Evolutionary conservation across 1,140 invertebrate species (phyloP), one percentile per base, ranked within the genome.

Genomic region (Drosophila tropicalis): DNA sequence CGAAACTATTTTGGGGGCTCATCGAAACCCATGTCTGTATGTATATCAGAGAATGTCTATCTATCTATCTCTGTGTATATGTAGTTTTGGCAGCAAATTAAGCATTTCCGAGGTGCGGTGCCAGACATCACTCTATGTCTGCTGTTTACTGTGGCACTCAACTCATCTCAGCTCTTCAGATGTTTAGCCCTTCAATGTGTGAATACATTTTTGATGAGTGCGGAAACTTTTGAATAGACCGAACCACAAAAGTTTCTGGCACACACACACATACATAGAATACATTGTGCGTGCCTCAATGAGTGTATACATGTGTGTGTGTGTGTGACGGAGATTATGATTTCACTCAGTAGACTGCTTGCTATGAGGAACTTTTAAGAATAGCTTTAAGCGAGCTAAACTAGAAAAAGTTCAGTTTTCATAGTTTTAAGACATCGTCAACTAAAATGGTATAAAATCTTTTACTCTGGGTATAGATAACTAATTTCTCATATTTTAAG

Each of bases 1-100:
- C 72, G 51, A 76, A 81, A 70, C 70, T 81, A 81, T 81, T 70
- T 70, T 51, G 44, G 44, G 55, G 71, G 25, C 58, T 81, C 65
- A 69, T 81, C 72, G 78, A 72, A 81, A 64, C 78, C 66, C 64
- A 65, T 71, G 79, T 62, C 39, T 32, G 61, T 58, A 65, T 51
- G 6, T 51, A 47, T 29, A 29, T 29, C 5, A 29, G 29, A 3
- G 29, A 29, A 29, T 47, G 15, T 17, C 2, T 19, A 10, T 51
- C 39, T 17, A 7, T 17, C 5, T 51, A 40, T 19, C 1, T 39
- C 34, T 19, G 44, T 25, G 13, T 40, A 19, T 72, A 64, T 73
- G 71, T 72, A 72, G 64, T 72, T 73, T 64, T 22, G 70, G 62
- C 62, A 73, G 62, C 70, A 73, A 73, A 73, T 73, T 73, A 73